Conservation (phyloP, 2,888 invertebrate genomes). For the Nymphalis urticae region DNA sequence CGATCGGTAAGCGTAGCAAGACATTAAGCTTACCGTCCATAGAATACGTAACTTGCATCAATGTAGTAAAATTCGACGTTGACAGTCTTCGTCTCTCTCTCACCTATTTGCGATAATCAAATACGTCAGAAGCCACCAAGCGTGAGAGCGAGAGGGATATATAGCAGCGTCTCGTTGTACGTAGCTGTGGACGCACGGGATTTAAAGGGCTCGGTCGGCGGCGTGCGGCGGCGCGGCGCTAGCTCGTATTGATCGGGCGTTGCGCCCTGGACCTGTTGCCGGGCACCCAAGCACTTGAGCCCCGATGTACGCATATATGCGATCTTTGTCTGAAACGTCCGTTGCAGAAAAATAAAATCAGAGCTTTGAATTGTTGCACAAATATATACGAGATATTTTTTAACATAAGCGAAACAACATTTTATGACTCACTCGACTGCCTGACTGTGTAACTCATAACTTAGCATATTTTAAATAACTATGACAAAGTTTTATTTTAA, state of each 20-base stretch:
- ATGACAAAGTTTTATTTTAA: too few species aligned
- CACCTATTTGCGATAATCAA: constrained; percentile 7
- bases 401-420: too few species aligned
- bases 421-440: too few species aligned
- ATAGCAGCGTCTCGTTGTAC: constrained; percentile 9
- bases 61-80: not conserved
- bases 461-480: too few species aligned
- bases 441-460: too few species aligned
- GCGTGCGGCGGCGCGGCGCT: constrained; percentile 62
- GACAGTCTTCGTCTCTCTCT: not conserved
- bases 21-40: constrained; percentile 15
- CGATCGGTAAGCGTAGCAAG: constrained; percentile 21
- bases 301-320: constrained; percentile 49
- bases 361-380: too few species aligned
- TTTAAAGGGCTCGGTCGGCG: constrained; percentile 36
- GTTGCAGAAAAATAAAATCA: constrained; percentile 14
- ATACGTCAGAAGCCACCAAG: not conserved
- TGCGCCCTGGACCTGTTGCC: constrained; percentile 74
- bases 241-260: constrained; percentile 66
- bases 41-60: constrained; percentile 11
- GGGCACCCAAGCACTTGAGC: constrained; percentile 58
- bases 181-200: constrained; percentile 23
- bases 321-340: constrained; percentile 34
- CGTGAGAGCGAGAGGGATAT: constrained; percentile 19
- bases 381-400: too few species aligned